Evolutionary conservation across 2,113 vertebrate species (phyloP).

Genomic region (Perca schrenkii): DNA sequence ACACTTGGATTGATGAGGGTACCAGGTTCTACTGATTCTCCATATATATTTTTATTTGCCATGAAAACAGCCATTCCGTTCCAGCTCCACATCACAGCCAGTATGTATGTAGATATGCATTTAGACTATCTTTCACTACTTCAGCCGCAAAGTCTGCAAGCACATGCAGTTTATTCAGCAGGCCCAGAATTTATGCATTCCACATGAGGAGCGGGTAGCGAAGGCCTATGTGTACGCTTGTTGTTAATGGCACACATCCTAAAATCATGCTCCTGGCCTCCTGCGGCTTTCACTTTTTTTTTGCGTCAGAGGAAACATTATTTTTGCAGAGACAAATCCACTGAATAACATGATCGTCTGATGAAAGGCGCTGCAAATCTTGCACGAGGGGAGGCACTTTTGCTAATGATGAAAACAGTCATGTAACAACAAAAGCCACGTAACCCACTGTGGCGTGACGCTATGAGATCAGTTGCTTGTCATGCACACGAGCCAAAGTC

Average conservation of each 20-base stretch:
- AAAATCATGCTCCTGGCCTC: constrained; percentile 81
- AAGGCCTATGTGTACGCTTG: constrained; percentile 50
- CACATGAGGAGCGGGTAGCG: constrained; percentile 67
- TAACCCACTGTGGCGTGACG: constrained; percentile 7
- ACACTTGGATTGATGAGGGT: not conserved
- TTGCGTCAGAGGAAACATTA: constrained; percentile 72
- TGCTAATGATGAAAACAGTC: constrained; percentile 58
- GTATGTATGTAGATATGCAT: constrained; percentile 45
- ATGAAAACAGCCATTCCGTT: constrained; percentile 41
- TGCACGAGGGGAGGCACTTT: constrained; percentile 39
- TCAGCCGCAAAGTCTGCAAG: constrained; percentile 57
- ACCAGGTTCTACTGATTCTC: constrained; percentile 18
- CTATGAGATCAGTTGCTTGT: not conserved
- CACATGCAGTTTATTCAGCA: constrained; percentile 68
- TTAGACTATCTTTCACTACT: constrained; percentile 61
- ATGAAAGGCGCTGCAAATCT: constrained; percentile 82
- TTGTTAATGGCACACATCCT: constrained; percentile 86
- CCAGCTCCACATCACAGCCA: constrained; percentile 22
- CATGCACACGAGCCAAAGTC: not conserved
- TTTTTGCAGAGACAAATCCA: constrained; percentile 79
- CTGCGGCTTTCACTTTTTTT: constrained; percentile 65
- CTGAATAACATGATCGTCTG: constrained; percentile 75
- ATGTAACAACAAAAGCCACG: constrained; percentile 37
- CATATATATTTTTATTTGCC: constrained; percentile 19
- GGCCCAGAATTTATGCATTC: constrained; percentile 69